Evolutionary conservation across 1,140 invertebrate genomes (phyloP).

Genomic region (Frieseomelitta varia): DNA sequence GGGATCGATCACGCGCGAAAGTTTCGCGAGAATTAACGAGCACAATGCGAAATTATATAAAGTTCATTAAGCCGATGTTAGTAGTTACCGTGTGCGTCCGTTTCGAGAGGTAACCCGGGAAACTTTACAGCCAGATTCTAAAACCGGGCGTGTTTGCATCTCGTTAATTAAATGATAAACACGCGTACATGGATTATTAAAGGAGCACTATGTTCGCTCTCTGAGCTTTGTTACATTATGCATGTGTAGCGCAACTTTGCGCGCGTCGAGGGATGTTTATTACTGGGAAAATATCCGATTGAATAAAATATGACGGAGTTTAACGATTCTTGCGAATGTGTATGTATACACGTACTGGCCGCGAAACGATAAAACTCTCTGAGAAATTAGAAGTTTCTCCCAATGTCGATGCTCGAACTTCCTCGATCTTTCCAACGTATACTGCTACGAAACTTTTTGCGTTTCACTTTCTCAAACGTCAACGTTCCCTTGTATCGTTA

Average conservation of each 20-base stretch:
- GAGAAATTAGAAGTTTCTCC: too few relatives aligned
- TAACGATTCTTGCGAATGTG: too few relatives aligned
- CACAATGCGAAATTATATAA: slow-evolving; percentile 35
- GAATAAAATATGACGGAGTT: neutral
- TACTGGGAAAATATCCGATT: neutral
- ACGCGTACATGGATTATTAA: neutral
- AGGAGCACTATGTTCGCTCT: too few relatives aligned
- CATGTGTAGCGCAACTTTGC: neutral
- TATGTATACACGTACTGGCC: too few relatives aligned
- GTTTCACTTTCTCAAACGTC: neutral
- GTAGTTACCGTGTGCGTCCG: neutral
- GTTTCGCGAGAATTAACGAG: neutral
- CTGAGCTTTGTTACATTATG: neutral
- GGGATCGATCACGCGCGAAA: neutral
- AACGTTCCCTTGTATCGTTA: neutral
- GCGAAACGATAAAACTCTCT: too few relatives aligned
- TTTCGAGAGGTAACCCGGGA: slow-evolving; percentile 1
- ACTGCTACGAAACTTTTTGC: neutral
- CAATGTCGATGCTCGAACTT: neutral
- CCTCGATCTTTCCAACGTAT: neutral
- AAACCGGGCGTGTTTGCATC: slow-evolving; percentile 3
- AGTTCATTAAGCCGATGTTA: slow-evolving; percentile 11
- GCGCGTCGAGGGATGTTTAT: neutral
- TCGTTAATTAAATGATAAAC: slow-evolving; percentile 45
- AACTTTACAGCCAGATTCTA: slow-evolving; percentile 11